phyloP scores from a whole-genome alignment of 2,888 invertebrate genomes.

The Folsomia manolachei region DNA sequence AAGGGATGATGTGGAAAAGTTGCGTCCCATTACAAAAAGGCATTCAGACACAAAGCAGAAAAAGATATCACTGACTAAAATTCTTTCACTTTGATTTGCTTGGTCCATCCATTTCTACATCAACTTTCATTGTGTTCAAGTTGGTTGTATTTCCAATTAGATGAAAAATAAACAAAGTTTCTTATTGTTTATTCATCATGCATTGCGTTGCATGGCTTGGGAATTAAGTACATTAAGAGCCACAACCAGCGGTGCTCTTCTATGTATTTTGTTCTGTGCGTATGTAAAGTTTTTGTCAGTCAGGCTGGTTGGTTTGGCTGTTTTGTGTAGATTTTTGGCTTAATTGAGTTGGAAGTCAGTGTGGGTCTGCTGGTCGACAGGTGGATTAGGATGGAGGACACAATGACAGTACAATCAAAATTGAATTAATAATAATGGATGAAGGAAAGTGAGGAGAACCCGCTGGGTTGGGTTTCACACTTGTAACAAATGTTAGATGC shows the following conservation, averaged over 20 bases:
- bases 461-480: neutral
- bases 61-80: too few species aligned
- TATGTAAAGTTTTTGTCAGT: neutral
- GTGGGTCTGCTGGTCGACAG: slow-evolving; percentile 15
- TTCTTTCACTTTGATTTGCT: neutral
- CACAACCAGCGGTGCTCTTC: too few species aligned
- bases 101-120: neutral
- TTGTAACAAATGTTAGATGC: neutral
- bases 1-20: too few species aligned
- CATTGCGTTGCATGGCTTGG: neutral
- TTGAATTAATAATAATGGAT: slow-evolving; percentile 5
- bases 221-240: too few species aligned
- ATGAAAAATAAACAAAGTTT: neutral
- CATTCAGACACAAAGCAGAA: too few species aligned
- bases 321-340: neutral
- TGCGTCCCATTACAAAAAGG: too few species aligned
- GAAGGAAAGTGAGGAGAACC: neutral
- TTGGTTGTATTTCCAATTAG: too few species aligned
- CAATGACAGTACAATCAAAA: slow-evolving; percentile 1
- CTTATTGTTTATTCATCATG: too few species aligned
- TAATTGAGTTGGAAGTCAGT: slow-evolving; percentile 17
- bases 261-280: neutral
- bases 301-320: slow-evolving; percentile 3
- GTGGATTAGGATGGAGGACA: slow-evolving; percentile 4
- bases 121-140: too few species aligned